Evolutionary conservation across 2,113 vertebrate species (phyloP).

Genomic region (Myotis lucifugus): DNA sequence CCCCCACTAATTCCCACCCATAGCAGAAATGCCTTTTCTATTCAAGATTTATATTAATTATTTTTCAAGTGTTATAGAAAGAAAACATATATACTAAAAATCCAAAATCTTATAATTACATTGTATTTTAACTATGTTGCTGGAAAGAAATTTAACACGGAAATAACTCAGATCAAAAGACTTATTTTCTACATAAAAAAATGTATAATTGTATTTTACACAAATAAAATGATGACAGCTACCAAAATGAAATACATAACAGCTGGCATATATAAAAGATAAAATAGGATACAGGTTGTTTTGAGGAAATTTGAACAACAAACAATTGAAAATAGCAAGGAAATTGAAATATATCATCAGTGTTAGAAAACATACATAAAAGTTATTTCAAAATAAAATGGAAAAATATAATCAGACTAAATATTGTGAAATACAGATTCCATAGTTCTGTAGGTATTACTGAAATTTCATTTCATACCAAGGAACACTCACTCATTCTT

Average conservation of each 20-base stretch:
- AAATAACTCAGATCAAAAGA: background rate
- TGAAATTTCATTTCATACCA: background rate
- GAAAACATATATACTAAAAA: background rate
- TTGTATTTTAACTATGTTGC: background rate
- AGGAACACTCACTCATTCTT: background rate
- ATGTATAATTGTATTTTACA: constrained; percentile 14
- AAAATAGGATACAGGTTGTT: background rate
- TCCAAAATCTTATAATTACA: background rate
- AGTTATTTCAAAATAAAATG: constrained; percentile 31
- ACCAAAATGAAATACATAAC: constrained; percentile 35
- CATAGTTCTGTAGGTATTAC: background rate
- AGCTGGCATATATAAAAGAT: constrained; percentile 33
- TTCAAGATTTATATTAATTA: background rate
- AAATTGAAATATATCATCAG: background rate
- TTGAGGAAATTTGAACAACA: constrained; percentile 39
- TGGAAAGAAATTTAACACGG: background rate
- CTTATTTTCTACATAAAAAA: constrained; percentile 42
- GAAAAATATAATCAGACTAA: constrained; percentile 20
- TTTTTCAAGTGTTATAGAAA: background rate
- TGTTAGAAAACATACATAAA: constrained; percentile 55
- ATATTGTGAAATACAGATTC: background rate
- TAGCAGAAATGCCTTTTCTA: background rate
- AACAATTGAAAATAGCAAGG: constrained; percentile 56
- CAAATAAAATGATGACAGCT: constrained; percentile 38
- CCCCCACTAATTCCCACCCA: background rate